Conservation (phyloP, 2,797 vertebrate species). For the Meriones psammophilus region DNA sequence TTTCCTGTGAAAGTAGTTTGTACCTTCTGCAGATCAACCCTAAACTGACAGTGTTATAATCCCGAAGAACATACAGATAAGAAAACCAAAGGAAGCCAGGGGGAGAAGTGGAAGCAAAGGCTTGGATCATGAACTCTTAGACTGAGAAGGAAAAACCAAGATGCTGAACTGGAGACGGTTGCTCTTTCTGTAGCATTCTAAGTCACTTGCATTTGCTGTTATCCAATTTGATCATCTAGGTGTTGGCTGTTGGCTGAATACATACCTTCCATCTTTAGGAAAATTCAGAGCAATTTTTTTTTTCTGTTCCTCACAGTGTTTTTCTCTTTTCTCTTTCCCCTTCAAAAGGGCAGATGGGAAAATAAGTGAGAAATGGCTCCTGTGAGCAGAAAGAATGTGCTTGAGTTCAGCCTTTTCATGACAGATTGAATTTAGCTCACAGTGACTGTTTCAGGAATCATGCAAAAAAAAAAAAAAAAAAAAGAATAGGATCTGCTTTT, state of each 20-base stretch:
- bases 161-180: neutral
- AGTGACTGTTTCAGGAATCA: neutral
- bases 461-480: neutral
- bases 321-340: neutral
- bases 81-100: neutral
- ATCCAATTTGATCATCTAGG: neutral
- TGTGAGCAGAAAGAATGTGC: neutral
- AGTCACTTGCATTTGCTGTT: neutral
- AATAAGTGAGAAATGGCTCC: constrained; percentile 40
- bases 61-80: neutral
- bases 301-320: constrained; percentile 27
- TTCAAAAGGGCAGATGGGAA: neutral
- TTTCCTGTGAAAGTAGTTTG: constrained; percentile 32
- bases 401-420: constrained; percentile 2
- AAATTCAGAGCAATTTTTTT: constrained; percentile 48
- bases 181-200: neutral
- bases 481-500: constrained; percentile 46
- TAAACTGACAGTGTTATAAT: neutral
- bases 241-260: constrained; percentile 38
- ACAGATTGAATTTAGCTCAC: neutral
- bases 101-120: too few relatives aligned
- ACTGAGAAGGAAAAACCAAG: neutral
- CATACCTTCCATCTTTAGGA: constrained; percentile 35
- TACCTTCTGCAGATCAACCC: neutral
- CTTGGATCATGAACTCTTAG: neutral